Evolutionary conservation across 35 echinoderm and acorn worm genomes (phyloP), one percentile per base, ranked within the genome.

Genomic region (Stichopus chloronotus): DNA sequence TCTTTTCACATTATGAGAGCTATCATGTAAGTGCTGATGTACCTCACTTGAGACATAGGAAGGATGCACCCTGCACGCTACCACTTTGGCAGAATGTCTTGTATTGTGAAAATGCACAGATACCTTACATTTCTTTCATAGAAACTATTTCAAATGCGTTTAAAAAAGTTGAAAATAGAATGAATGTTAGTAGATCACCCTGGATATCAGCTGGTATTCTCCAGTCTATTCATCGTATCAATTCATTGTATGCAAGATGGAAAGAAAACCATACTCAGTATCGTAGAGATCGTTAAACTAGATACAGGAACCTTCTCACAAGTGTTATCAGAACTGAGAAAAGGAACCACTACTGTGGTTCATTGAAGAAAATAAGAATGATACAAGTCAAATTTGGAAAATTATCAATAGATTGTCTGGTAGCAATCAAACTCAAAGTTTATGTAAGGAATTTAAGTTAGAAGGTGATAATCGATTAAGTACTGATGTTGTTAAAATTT

Each of bases 351-450:
- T 43, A 43, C 30, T 3, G 4, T 71, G 0, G 1, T 2, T n/a
- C 65, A 13, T 13, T 71, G 65, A 71, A 71, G 65, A 71, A 71
- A 71, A 71, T 4, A 71, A 71, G 65, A 71, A 71, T 71, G 65
- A 71, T 71, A 71, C 65, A 71, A 71, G 65, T 71, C 65, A 71
- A 71, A 71, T 71, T n/a, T 13, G 65, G 65, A 71, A 71, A 71
- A 71, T 71, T 71, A 71, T 71, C 11, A 71, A 71, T n/a, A 71
- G 65, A 2, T 1, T 11, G n/a, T 71, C n/a, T 71, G 65, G 65
- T 13, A 71, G 65, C 65, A 71, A 71, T 71, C 65, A 71, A 71
- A 13, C 65, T 71, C 11, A 71, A 71, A 13, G 65, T 71, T 43
- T 3, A 43, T 43, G 30, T 43, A 43, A 43, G 30, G 30, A 43